Percentiles rank a stretch among this genome's conserved stretches.
Conservation (phyloP, 2,888 invertebrate species). For the Dorcus parallelipipedus region DNA sequence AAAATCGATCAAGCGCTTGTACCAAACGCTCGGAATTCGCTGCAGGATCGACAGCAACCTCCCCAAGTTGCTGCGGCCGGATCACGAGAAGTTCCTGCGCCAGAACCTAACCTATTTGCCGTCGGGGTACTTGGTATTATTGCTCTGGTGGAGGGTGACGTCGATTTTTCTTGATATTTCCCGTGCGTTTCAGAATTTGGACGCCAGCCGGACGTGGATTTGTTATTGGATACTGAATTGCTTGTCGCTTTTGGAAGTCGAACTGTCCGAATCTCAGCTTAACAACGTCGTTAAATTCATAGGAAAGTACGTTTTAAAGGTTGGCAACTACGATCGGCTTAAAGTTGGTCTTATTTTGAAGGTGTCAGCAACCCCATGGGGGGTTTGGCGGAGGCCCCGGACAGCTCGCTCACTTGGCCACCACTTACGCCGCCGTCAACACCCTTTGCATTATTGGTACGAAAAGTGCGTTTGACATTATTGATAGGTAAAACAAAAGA, state of each 20-base stretch:
- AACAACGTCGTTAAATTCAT: constrained; percentile 59
- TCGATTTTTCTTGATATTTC: background rate
- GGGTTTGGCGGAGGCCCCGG: constrained; percentile 95
- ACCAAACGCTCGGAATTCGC: constrained; percentile 50
- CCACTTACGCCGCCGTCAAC: constrained; percentile 96
- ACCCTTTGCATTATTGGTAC: constrained; percentile 84
- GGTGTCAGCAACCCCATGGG: constrained; percentile 76
- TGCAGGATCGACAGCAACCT: constrained; percentile 55
- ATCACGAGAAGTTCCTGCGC: constrained; percentile 65
- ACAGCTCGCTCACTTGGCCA: constrained; percentile 89
- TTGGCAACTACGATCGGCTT: constrained; percentile 5
- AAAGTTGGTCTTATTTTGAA: constrained; percentile 26
- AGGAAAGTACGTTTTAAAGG: constrained; percentile 47
- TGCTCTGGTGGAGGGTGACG: background rate
- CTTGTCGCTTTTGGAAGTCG: constrained; percentile 70
- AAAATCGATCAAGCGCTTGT: constrained; percentile 54
- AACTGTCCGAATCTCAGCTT: constrained; percentile 56
- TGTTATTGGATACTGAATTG: constrained; percentile 96
- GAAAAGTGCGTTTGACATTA: constrained; percentile 76
- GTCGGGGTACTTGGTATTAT: constrained; percentile 61
- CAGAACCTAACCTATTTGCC: constrained; percentile 67
- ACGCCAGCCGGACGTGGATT: constrained; percentile 95
- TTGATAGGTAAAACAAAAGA: constrained; percentile 63
- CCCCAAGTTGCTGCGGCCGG: constrained; percentile 59
- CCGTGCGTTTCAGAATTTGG: constrained; percentile 60